Evolutionary conservation across 1,140 invertebrate species (phyloP), one percentile per base, ranked within the genome.

Genomic region (Telenomus remus): DNA sequence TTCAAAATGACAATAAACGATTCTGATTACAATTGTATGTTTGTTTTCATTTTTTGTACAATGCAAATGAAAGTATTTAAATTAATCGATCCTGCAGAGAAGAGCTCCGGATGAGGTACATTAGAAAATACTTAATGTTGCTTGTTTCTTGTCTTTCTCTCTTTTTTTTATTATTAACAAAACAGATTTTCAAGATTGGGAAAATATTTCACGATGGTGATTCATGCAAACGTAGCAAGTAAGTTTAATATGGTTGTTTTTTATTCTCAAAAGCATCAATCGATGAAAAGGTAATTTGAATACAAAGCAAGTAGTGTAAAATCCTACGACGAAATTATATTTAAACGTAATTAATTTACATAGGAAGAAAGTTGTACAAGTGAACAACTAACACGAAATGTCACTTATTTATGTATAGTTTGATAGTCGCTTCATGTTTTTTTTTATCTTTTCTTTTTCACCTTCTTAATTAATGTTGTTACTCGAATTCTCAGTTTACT

Each of bases 311-410:
- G 59, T 43, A 3, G 3, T 55, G 27, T 70, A 78, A 78, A 78
- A 75, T 74, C 34, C 54, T 63, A 78, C 66, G 61, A 71, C 70
- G 66, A 69, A 74, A 71, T 75, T 78, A 71, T 75, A 78, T 78
- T 78, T 72, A 78, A n/a, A 50, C 53, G 33, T 71, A 68, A 75
- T 75, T 75, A 68, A 75, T 74, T 78, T 75, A 78, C 71, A 75
- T 74, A 78, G 65, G 65, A 71, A 78, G 69, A 63, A 57, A 78
- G 63, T 71, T 78, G 66, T 64, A 72, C 68, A 68, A 3, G 19
- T 46, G 53, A 64, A 75, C 61, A 74, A 75, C 63, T 64, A 73
- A 66, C 49, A 61, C 56, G 47, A 74, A 68, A n/a, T 65, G 55
- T 57, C 37, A 57, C 35, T 51, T 35, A 53, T 33, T n/a, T 42